Conservation (phyloP, 2,888 invertebrate genomes). For the Calephelis perditalis region DNA sequence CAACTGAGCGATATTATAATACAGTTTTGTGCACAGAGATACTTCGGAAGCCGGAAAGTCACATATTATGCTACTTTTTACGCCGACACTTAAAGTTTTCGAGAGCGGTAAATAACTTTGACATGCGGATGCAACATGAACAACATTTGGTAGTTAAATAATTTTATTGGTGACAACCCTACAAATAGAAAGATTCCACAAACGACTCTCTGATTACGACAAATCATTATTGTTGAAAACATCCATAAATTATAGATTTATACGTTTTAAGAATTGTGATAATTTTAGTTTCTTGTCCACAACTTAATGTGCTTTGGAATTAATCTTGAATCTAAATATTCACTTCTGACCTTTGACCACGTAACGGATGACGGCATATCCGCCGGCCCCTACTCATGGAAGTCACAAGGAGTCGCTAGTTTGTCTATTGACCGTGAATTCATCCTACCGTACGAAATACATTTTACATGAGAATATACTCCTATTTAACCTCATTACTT, state of each 20-base stretch:
- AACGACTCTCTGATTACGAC: background rate
- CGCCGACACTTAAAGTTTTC: too few species aligned
- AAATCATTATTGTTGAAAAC: background rate
- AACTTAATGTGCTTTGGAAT: background rate
- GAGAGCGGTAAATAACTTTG: background rate
- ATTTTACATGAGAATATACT: too few species aligned
- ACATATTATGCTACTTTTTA: too few species aligned
- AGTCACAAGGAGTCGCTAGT: slow-evolving; percentile 2
- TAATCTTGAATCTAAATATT: background rate
- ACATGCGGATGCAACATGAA: background rate
- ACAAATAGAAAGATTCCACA: background rate
- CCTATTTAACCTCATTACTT: too few species aligned
- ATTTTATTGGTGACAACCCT: background rate
- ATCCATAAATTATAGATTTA: slow-evolving; percentile 1
- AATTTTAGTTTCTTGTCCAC: background rate
- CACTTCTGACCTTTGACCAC: background rate
- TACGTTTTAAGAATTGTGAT: background rate
- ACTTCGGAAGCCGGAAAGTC: too few species aligned
- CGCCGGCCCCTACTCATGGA: background rate
- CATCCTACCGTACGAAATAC: too few species aligned
- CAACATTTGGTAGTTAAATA: background rate
- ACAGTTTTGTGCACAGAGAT: too few species aligned
- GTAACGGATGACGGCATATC: slow-evolving; percentile 4
- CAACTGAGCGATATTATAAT: too few species aligned
- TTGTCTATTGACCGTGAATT: background rate